Base-by-base conservation (phyloP, 1,140 invertebrate species). In the Bilobella aurantiaca region DNA sequence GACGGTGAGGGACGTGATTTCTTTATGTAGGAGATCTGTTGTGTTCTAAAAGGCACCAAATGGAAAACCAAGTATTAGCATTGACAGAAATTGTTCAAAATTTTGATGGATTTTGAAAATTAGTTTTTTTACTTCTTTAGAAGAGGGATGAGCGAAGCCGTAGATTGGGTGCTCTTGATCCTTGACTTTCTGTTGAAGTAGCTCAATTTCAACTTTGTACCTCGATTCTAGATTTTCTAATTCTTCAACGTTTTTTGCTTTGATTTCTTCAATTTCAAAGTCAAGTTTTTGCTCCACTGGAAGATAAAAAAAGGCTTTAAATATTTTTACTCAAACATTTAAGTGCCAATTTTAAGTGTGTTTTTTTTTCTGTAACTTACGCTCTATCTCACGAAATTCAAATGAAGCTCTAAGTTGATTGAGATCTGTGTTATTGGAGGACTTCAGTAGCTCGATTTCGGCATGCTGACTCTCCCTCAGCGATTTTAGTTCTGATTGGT, bases 1-100 rank as follows among this genome's bases (percentile, higher is more conserved):
- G 8, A 71, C 62, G n/a, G 61, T 49, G 12, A 69, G 62, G 1
- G 70, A 71, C n/a, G 57, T 49, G 8, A 68, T 49, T 67, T 71
- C 70, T 42, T 71, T 68, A 2, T 58, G 47, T 1, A 71, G 59
- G 21, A 71, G 53, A n/a, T 66, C 62, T 58, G 60, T 58, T 8
- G 66, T 57, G n/a, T 60, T 47, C 66, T 71, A 25, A 65, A 61
- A 61, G 3, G 37, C 3, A 62, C 58, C 8, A 63, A 63, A 53
- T 3, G 14, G n/a, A 14, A 29, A 42, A 53, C 18, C 31, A 53
- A 16, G 28, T 23, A 29, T 49, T 14, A 12, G 8, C 27, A 2
- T 49, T 25, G n/a, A n/a, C n/a, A n/a, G n/a, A n/a, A n/a, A n/a
- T n/a, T n/a, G n/a, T n/a, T n/a, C n/a, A n/a, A n/a, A n/a, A n/a